Base-by-base conservation (phyloP, 1,140 invertebrate genomes). In the Choristoneura fumiferana region DNA sequence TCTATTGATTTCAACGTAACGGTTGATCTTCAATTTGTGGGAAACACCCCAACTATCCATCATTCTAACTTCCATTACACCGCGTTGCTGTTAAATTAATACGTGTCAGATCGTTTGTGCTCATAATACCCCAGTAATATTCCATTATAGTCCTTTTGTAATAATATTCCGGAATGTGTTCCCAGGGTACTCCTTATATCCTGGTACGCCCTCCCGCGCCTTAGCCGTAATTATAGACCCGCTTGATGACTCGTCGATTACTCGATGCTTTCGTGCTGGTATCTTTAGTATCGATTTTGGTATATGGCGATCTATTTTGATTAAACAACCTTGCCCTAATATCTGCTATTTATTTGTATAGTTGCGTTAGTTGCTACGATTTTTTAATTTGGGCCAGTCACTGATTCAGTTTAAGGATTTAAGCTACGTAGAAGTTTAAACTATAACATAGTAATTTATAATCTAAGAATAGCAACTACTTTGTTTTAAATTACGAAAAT, bases 171-270 rank as follows among this genome's bases (percentile, higher is more conserved):
- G 22, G 22, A 29, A 29, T 49, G 18, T 33, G 29, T 49, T 49
- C 43, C 43, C 43, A 8, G 43, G 43, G 43, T 12, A n/a, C 43
- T n/a, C 43, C 40, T 18, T 43, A 17, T 43, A 49, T 49, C 43
- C 43, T 49, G 43, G 43, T 49, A 49, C 43, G 43, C 43, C 43
- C 43, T 49, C 37, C 37, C 37, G 39, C 40, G 15, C 17, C 8
- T 22, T 18, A 18, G 29, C 22, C 43, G 43, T 49, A 49, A 49
- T 49, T 49, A 49, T 49, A 49, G 43, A 17, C 18, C 15, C 22
- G 17, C 10, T 49, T 18, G 43, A 49, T 49, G 43, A 49, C 43
- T 49, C 12, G 43, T 49, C 43, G 43, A 49, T 49, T 49, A 49
- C 43, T 49, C 18, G 43, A 49, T 49, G 43, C 18, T 49, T 49